These are phyloP conservation scores for Fringilla coelebs DNA, from an alignment of 2,797 vertebrate genomes.

Conservation along the genomic window DNA sequence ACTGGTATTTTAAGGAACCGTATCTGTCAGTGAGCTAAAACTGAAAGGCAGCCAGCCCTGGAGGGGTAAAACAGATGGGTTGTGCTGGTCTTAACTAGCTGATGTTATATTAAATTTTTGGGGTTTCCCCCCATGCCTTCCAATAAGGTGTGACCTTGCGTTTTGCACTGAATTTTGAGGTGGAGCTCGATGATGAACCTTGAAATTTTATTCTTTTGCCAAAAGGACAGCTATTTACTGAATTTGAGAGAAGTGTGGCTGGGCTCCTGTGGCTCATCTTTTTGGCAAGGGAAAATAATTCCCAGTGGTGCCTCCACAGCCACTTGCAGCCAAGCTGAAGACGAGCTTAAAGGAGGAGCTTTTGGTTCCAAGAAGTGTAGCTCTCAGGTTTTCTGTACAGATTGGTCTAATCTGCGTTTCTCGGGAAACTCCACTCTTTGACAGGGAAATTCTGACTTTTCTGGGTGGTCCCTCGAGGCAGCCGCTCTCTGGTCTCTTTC, in stretches of 20 bases:
- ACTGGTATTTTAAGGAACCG: background rate
- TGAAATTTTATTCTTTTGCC: background rate
- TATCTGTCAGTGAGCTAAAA: background rate
- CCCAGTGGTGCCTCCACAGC: background rate
- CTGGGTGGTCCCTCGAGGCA: background rate
- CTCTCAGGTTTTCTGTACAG: background rate
- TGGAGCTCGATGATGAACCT: background rate
- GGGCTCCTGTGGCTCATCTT: background rate
- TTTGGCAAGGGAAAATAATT: background rate
- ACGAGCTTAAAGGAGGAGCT: background rate
- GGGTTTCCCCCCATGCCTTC: fast-evolving
- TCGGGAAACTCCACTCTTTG: background rate
- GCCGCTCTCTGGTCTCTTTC: background rate
- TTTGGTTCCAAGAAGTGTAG: background rate
- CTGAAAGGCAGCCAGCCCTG: background rate
- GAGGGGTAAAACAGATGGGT: background rate
- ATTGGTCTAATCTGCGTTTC: background rate
- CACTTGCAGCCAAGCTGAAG: background rate
- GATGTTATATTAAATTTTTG: background rate
- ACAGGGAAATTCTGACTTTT: background rate
- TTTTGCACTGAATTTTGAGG: background rate
- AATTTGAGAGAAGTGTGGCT: background rate
- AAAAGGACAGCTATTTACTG: background rate
- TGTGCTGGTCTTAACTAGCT: background rate
- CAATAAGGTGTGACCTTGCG: fast-evolving